Evolutionary conservation across 2,113 vertebrate genomes (phyloP), one percentile per base, ranked within the genome.

Genomic region (Elaphurus davidianus): DNA sequence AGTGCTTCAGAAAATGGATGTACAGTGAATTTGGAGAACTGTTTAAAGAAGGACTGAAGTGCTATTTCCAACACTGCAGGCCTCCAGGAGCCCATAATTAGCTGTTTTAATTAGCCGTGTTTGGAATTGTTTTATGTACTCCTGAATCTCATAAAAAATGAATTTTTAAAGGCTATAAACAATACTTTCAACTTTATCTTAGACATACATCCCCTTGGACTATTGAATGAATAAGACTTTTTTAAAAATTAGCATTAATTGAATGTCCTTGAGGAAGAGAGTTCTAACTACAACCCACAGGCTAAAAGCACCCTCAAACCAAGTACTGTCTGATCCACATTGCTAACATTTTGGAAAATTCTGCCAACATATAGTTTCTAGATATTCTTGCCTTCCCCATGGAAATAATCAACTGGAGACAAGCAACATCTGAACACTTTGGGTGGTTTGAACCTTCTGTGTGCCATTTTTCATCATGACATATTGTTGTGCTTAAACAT

Each of bases 71-170:
- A 62, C 79, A 81, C 43, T 25, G 15, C 36, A 88, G 43, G 95
- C 74, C 54, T 90, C 47, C 9, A 50, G 17, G 33, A 92, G 36
- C 47, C 55, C 12, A 33, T 52, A 62, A 94, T 45, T 28, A 97
- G 79, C 14, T 57, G 45, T 33, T 96, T 90, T 95, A 92, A 89
- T 90, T 92, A 96, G 74, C 7, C 15, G 52, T n/a, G 60, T 28
- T 90, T 43, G 54, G 52, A 87, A 94, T 87, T 87, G 43, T 79
- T 94, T 94, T 87, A 95, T 52, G 25, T 90, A 71, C 55, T 94
- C 40, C 12, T 54, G 62, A 87, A 90, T 62, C 40, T 90, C 55
- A 94, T 92, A 84, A 94, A 87, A 67, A 15, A 74, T 71, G 52
- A 30, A 83, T 92, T 92, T 95, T 90, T 91, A 67, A 95, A 92